Conservation (phyloP, 2,113 vertebrate genomes). For the Genyomyrus donnyi region DNA sequence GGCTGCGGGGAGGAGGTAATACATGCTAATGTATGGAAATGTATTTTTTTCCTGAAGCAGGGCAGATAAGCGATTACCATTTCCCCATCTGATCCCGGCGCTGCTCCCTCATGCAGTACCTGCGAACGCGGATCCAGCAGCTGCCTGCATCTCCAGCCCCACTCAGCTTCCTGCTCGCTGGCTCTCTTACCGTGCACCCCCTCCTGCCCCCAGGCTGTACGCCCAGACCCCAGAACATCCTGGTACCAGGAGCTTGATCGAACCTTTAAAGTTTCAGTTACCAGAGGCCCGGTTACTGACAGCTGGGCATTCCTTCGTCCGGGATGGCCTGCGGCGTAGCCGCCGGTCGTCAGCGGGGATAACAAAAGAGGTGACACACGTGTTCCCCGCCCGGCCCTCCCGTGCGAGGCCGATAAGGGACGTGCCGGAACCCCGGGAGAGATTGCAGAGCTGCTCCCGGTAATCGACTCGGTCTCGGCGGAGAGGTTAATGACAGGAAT, state of each 20-base stretch:
- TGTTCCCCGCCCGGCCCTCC: background rate
- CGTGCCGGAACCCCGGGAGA: background rate
- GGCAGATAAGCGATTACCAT: slow-evolving; percentile 20
- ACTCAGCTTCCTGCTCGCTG: background rate
- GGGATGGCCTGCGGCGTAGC: background rate
- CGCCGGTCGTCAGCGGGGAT: background rate
- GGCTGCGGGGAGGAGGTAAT: background rate
- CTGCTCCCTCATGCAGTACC: background rate
- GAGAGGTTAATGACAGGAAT: slow-evolving; percentile 23
- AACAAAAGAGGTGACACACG: background rate
- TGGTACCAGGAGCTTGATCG: background rate
- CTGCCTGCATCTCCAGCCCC: background rate
- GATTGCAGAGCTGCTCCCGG: background rate
- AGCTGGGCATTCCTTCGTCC: background rate
- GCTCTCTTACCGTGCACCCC: background rate
- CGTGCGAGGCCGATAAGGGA: background rate
- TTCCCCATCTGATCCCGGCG: background rate
- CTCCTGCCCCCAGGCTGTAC: background rate
- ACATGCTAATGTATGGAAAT: slow-evolving; percentile 28
- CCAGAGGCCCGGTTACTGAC: background rate
- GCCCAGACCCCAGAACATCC: background rate
- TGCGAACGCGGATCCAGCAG: background rate
- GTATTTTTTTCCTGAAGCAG: slow-evolving; percentile 14
- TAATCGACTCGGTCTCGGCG: slow-evolving; percentile 27
- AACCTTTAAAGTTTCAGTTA: background rate